These are phyloP conservation scores for Manis pentadactyla DNA, from an alignment of 2,797 vertebrate species.

Conservation along the genomic window DNA sequence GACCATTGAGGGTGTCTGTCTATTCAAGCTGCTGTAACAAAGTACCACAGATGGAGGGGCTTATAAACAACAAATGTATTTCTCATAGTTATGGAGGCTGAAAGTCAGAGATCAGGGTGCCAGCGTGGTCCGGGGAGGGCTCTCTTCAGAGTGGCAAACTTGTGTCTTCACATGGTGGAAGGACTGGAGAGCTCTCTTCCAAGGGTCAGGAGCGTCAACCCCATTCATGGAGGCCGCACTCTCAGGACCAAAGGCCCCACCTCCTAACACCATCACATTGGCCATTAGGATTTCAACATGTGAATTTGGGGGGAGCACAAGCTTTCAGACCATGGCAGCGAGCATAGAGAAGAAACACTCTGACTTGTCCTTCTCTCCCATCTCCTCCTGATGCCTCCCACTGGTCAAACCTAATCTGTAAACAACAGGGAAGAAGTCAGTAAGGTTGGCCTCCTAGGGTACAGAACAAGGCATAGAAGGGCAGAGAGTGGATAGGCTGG, in stretches of 20 bases:
- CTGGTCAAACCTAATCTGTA: not conserved
- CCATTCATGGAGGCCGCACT: not conserved
- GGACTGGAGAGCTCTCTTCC: not conserved
- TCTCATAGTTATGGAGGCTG: not conserved
- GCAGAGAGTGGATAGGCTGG: not conserved
- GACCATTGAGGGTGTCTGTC: not conserved
- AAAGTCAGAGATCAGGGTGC: not conserved
- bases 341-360: not conserved
- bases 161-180: not conserved
- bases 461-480: not conserved
- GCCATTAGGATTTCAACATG: not conserved
- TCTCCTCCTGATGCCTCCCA: not conserved
- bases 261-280: not conserved
- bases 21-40: not conserved
- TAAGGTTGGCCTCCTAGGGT: not conserved
- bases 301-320: not conserved
- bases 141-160: not conserved
- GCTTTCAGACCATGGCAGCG: not conserved
- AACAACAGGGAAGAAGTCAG: not conserved
- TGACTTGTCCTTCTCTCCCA: not conserved
- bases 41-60: not conserved
- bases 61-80: not conserved
- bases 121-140: not conserved
- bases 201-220: not conserved
- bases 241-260: not conserved